phyloP scores from a whole-genome alignment of 2,888 invertebrate genomes.

The Scrobipalpa atriplicella region DNA sequence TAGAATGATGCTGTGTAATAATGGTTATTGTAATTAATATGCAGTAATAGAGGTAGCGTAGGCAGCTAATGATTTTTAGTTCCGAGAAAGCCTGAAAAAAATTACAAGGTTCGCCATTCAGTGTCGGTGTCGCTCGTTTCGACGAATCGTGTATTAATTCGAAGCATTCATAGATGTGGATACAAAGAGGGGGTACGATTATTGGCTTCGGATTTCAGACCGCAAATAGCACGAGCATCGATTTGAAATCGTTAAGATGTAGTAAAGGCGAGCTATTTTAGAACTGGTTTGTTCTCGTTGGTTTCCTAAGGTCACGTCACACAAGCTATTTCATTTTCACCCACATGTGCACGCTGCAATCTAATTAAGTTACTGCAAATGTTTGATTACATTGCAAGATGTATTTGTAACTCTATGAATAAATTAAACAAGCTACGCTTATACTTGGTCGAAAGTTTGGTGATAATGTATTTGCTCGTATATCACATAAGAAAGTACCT shows the following conservation, averaged over 20 bases:
- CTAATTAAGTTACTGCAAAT: background rate
- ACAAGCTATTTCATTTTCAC: background rate
- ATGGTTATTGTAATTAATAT: too few relatives aligned
- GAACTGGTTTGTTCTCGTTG: background rate
- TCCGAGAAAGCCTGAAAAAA: too few relatives aligned
- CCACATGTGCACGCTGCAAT: background rate
- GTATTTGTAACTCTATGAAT: too few relatives aligned
- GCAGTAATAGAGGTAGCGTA: too few relatives aligned
- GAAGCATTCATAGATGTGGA: background rate
- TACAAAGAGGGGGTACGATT: background rate
- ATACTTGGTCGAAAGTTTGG: too few relatives aligned
- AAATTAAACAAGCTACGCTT: too few relatives aligned
- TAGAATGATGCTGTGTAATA: background rate
- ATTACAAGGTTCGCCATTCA: too few relatives aligned
- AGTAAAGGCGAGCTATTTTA: slow-evolving; percentile 1
- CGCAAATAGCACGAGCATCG: too few relatives aligned
- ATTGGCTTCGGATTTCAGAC: background rate
- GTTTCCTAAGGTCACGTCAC: slow-evolving; percentile 1
- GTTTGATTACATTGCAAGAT: background rate
- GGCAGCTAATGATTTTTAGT: too few relatives aligned
- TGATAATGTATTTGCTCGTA: background rate
- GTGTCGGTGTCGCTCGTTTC: too few relatives aligned
- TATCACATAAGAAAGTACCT: background rate
- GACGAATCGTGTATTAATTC: too few relatives aligned
- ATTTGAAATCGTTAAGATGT: background rate